Conservation (phyloP, 2,888 invertebrate species). For the Pogonocherus hispidulus region DNA sequence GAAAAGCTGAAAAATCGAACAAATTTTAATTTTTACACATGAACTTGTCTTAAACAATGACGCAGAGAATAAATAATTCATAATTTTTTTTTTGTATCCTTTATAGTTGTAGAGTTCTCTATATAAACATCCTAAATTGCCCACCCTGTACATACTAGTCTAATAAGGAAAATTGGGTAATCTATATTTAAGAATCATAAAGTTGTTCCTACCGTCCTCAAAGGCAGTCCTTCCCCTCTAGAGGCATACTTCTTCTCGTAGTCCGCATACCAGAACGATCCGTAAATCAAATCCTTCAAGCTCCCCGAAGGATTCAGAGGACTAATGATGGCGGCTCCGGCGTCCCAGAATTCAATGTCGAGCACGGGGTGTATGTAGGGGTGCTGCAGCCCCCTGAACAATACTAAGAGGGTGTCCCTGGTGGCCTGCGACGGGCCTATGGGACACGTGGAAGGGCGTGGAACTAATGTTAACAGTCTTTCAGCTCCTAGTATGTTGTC, state of each 20-base stretch:
- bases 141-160: no score
- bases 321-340: constrained; percentile 80
- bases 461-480: constrained; percentile 81
- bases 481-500: constrained; percentile 86
- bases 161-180: no score
- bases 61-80: no score
- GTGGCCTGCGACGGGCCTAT: constrained; percentile 76
- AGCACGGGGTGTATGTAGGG: constrained; percentile 93
- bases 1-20: no score
- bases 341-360: constrained; percentile 84
- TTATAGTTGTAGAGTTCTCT: no score
- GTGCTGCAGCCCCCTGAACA: constrained; percentile 90
- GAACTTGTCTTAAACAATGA: no score
- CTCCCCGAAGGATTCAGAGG: constrained; percentile 89
- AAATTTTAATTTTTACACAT: no score
- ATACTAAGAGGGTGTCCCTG: constrained; percentile 79
- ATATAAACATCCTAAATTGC: no score
- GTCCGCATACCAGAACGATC: constrained; percentile 74
- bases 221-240: constrained; percentile 61
- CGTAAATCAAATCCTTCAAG: constrained; percentile 89
- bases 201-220: constrained; percentile 62
- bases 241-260: constrained; percentile 61
- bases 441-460: constrained; percentile 76
- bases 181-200: no score
- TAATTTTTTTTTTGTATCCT: no score